phyloP scores from a whole-genome alignment of 2,113 vertebrate genomes.

The Sinocyclocheilus anophthalmus region DNA sequence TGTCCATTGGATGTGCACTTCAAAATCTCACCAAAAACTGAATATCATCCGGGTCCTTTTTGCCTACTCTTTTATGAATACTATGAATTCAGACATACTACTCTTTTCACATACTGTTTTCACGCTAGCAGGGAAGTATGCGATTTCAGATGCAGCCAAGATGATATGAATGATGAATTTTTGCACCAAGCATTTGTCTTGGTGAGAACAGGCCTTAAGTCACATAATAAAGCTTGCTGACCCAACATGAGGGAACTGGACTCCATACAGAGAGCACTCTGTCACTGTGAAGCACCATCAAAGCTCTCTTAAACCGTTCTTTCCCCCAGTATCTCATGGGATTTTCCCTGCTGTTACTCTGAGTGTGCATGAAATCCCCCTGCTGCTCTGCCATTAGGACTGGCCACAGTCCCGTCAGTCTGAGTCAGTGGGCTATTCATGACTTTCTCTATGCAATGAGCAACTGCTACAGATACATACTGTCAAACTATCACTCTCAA shows the following conservation, averaged over 20 bases:
- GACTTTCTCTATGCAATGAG: slow-evolving; percentile 7
- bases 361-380: slow-evolving; percentile 66
- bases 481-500: not conserved
- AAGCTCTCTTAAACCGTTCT: slow-evolving; percentile 70
- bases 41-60: too few relatives aligned
- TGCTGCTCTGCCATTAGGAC: slow-evolving; percentile 67
- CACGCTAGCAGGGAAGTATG: not conserved
- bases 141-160: not conserved
- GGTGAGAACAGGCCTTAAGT: not conserved
- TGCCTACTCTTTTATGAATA: not conserved
- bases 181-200: not conserved
- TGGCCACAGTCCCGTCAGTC: slow-evolving; percentile 61
- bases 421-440: slow-evolving; percentile 56
- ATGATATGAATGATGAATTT: not conserved
- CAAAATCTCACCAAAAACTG: not conserved
- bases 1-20: not conserved
- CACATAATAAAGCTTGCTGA: slow-evolving; percentile 34
- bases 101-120: not conserved
- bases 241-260: slow-evolving; percentile 18
- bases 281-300: slow-evolving; percentile 67
- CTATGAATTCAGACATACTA: too few relatives aligned
- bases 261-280: slow-evolving; percentile 2
- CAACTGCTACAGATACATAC: not conserved
- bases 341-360: slow-evolving; percentile 68
- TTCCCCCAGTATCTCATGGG: slow-evolving; percentile 62